phyloP scores from a whole-genome alignment of 1,140 invertebrate genomes.

The Magallana angulata region DNA sequence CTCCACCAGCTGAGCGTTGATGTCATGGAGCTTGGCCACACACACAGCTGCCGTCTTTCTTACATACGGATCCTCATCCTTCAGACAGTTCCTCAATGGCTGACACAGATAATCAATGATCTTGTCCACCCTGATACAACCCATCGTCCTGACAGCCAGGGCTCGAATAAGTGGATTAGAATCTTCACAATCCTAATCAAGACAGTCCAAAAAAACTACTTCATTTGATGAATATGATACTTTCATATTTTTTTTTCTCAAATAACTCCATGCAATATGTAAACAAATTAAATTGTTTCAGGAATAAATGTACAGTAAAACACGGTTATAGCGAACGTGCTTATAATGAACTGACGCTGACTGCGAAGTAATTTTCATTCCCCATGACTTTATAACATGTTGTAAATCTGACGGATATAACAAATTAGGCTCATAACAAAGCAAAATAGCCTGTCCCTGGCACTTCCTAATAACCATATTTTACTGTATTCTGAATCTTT shows the following conservation, averaged over 20 bases:
- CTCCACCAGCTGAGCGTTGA: constrained; percentile 97
- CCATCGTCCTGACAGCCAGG: constrained; percentile 99
- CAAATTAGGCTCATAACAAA: no score
- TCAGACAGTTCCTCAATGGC: constrained; percentile 96
- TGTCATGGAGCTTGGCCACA: constrained; percentile 99
- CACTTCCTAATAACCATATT: neutral
- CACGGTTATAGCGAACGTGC: no score
- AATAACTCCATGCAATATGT: no score
- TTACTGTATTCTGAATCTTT: neutral
- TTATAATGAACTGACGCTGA: neutral
- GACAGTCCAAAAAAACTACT: neutral
- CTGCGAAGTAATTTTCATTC: no score
- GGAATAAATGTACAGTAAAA: no score
- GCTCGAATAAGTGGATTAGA: constrained; percentile 99
- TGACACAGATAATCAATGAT: constrained; percentile 99
- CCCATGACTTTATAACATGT: no score
- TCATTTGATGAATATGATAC: no score
- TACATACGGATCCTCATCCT: constrained; percentile 99
- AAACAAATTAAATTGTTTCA: no score
- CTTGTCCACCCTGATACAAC: constrained; percentile 99
- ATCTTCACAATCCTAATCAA: constrained; percentile 97
- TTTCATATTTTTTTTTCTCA: no score
- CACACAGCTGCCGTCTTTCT: constrained; percentile 99
- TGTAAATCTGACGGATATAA: no score
- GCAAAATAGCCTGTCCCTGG: neutral